Base-by-base conservation (phyloP, 2,888 invertebrate genomes). In the Sinhomidia bicolor region DNA sequence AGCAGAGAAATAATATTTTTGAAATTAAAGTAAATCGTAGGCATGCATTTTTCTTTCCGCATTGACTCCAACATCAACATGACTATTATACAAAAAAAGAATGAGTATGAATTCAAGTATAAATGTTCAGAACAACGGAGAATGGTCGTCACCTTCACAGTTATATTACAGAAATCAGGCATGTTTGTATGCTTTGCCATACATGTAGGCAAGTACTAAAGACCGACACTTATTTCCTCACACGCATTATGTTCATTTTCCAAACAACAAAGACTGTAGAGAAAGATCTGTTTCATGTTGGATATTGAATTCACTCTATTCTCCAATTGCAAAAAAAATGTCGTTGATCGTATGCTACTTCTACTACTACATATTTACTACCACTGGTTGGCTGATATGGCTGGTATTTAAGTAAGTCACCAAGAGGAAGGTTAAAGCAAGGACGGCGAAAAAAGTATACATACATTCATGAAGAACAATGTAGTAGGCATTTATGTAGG, bases 351-450 rank as follows among this genome's bases (percentile, higher is more conserved):
- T n/a, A n/a, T n/a, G n/a, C n/a, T n/a, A n/a, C n/a, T n/a, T n/a
- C n/a, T n/a, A n/a, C n/a, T n/a, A n/a, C n/a, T n/a, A n/a, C n/a
- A n/a, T n/a, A n/a, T n/a, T n/a, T n/a, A 57, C 20, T 17, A 57
- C 57, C 20, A 57, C 57, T 20, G 62, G 62, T 65, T 65, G 62
- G 62, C 32, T 78, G 51, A 14, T n/a, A n/a, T n/a, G n/a, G n/a
- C n/a, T 60, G 41, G 68, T 82, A 82, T 68, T 68, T 51, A 82
- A 65, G 68, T 82, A 65, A 68, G 83, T 74, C 41, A 71, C 60
- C 54, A 41, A 12, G 76, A 32, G 62, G 76, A 85, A 85, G 85
- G 85, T 85, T 85, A 54, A 85, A 85, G 76, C 76, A 85, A 85
- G 85, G 85, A 85, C 85, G 85, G n/a, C n/a, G n/a, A n/a, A n/a